Percentiles rank a stretch among this genome's conserved stretches.
phyloP scores from a whole-genome alignment of 2,888 invertebrate species.

The Ptychoptera albimana region DNA sequence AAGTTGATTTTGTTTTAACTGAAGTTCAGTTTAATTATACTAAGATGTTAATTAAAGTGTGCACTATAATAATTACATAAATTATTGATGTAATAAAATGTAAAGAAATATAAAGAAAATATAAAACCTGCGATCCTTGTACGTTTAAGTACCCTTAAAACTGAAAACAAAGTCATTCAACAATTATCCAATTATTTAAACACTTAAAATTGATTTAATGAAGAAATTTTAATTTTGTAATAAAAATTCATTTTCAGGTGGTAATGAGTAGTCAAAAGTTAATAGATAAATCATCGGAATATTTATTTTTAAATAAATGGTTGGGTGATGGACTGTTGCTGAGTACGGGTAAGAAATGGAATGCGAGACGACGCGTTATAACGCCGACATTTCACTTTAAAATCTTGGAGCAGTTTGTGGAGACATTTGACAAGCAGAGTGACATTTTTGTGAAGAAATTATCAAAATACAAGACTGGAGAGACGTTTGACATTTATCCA shows the following conservation, averaged over 20 bases:
- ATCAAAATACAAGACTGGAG: constrained; percentile 21
- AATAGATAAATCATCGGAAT: constrained; percentile 33
- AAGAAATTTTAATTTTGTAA: too few species aligned
- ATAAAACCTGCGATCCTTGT: too few species aligned
- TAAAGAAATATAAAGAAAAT: too few species aligned
- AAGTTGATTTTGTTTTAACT: too few species aligned
- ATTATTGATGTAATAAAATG: too few species aligned
- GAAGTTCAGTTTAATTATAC: too few species aligned
- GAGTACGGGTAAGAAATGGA: constrained; percentile 35
- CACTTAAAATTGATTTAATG: too few species aligned
- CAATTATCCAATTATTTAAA: too few species aligned
- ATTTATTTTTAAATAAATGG: constrained; percentile 21
- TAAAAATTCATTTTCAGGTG: constrained; percentile 10
- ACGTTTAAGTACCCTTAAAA: too few species aligned
- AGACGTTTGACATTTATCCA: constrained; percentile 38
- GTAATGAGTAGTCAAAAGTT: constrained; percentile 26
- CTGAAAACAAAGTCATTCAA: too few species aligned
- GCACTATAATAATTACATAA: too few species aligned
- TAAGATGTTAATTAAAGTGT: too few species aligned
- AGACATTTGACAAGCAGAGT: constrained; percentile 46
- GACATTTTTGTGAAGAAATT: constrained; percentile 37
- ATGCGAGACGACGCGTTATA: constrained; percentile 42
- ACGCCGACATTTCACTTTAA: constrained; percentile 63
- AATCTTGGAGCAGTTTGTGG: constrained; percentile 49
- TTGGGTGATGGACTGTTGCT: background rate